A percentile compares a stretch with the other conserved stretches of the same genome.
phyloP scores from a whole-genome alignment of 2,888 invertebrate genomes.

The Pasiphila rectangulata region DNA sequence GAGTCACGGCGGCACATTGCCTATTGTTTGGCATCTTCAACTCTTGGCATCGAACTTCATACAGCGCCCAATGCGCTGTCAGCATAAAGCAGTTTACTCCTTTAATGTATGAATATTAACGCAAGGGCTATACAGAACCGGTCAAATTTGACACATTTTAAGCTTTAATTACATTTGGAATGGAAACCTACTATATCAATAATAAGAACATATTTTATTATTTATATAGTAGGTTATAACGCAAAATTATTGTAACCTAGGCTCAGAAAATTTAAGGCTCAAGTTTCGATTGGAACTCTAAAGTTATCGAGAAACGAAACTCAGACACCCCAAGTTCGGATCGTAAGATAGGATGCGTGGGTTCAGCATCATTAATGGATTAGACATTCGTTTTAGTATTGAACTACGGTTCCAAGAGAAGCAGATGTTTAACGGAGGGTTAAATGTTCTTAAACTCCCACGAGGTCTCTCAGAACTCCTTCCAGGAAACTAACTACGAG shows the following conservation, averaged over 20 bases:
- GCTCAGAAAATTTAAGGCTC: not conserved
- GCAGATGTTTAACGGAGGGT: slow-evolving; percentile 10
- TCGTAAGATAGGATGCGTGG: slow-evolving; percentile 27
- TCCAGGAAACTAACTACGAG: too few relatives aligned
- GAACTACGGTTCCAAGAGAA: slow-evolving; percentile 12
- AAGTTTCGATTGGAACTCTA: slow-evolving; percentile 6
- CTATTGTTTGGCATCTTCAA: slow-evolving; percentile 77
- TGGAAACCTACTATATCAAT: not conserved
- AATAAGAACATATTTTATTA: not conserved
- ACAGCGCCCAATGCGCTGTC: slow-evolving; percentile 58
- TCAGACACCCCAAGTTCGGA: slow-evolving; percentile 20
- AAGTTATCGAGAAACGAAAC: slow-evolving; percentile 29
- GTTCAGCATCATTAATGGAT: slow-evolving; percentile 37
- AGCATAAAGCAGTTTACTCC: slow-evolving; percentile 64
- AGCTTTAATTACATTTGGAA: slow-evolving; percentile 11
- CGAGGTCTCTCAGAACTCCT: slow-evolving; percentile 1
- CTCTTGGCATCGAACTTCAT: slow-evolving; percentile 72
- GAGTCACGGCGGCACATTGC: slow-evolving; percentile 64
- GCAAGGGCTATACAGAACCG: slow-evolving; percentile 50
- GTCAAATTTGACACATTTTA: slow-evolving; percentile 31
- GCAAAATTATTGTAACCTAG: not conserved
- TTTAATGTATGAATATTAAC: slow-evolving; percentile 71
- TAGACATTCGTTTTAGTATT: slow-evolving; percentile 28
- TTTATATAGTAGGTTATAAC: not conserved
- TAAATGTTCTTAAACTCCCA: slow-evolving; percentile 13